phyloP scores from a whole-genome alignment of 1,140 invertebrate genomes.

The Bombus superbus region DNA sequence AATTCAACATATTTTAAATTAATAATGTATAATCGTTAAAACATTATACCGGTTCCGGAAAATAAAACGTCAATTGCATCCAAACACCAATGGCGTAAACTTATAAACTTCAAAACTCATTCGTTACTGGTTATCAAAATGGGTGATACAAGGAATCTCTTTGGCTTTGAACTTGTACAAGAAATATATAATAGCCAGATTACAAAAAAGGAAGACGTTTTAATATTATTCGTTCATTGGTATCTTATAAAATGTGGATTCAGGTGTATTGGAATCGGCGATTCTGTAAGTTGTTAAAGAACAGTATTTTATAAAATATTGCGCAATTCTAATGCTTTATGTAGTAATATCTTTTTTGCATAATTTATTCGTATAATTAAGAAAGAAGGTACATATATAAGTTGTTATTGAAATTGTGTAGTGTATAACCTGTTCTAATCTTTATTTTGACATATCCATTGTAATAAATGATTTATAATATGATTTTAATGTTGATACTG shows the following conservation, averaged over 20 bases:
- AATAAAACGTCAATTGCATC: too few relatives aligned
- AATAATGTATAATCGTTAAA: background rate
- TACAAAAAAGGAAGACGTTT: slow-evolving; percentile 87
- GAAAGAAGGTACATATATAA: background rate
- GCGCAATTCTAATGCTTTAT: background rate
- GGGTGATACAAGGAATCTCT: slow-evolving; percentile 72
- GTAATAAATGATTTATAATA: background rate
- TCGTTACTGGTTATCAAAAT: slow-evolving; percentile 63
- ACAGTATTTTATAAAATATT: background rate
- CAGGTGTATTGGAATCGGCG: slow-evolving; percentile 88
- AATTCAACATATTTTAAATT: background rate
- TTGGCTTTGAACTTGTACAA: slow-evolving; percentile 90
- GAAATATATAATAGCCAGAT: slow-evolving; percentile 85
- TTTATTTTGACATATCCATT: background rate
- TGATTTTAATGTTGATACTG: background rate
- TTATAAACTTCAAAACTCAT: slow-evolving; percentile 39
- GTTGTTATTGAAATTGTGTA: background rate
- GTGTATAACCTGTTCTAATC: background rate
- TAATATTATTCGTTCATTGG: slow-evolving; percentile 88
- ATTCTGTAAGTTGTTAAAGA: slow-evolving; percentile 83
- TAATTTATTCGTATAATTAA: background rate
- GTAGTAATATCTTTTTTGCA: background rate
- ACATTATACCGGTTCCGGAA: background rate
- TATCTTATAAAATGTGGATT: slow-evolving; percentile 88
- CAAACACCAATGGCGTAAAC: slow-evolving; percentile 54